These are phyloP conservation scores for Argyrosomus japonicus DNA, from an alignment of 2,113 vertebrate species.

Conservation along the genomic window DNA sequence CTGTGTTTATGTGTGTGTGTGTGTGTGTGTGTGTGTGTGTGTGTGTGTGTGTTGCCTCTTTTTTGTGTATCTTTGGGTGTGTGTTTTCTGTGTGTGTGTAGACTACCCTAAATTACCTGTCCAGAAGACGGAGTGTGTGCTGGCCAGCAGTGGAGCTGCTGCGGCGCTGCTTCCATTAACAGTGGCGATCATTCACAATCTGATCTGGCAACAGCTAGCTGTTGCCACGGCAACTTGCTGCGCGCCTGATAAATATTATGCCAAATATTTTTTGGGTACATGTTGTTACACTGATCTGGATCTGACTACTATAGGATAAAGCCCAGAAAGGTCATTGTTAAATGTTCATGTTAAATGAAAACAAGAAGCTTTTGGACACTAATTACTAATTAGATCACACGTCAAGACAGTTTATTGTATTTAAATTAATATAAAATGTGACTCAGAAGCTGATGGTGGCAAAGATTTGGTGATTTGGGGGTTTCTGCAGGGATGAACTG, in stretches of 20 bases:
- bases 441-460: not conserved
- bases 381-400: not conserved
- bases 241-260: slow-evolving; percentile 45
- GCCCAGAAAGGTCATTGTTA: not conserved
- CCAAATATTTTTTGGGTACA: slow-evolving; percentile 57
- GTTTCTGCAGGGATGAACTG: not conserved
- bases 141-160: slow-evolving; percentile 40
- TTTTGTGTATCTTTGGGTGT: slow-evolving; percentile 7
- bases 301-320: slow-evolving; percentile 21
- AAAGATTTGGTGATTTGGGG: not conserved
- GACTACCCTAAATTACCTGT: slow-evolving; percentile 70
- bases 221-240: slow-evolving; percentile 53
- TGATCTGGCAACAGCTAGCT: slow-evolving; percentile 56
- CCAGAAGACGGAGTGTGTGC: slow-evolving; percentile 64
- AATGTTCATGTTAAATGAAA: not conserved
- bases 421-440: not conserved
- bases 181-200: slow-evolving; percentile 60
- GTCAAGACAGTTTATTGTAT: not conserved
- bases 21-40: not conserved
- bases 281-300: slow-evolving; percentile 22
- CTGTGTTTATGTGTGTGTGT: not conserved
- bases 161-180: slow-evolving; percentile 61
- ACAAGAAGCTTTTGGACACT: not conserved
- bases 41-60: not conserved
- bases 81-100: not conserved